phyloP scores from a whole-genome alignment of 2,888 invertebrate species.

The Ophraella communa region DNA sequence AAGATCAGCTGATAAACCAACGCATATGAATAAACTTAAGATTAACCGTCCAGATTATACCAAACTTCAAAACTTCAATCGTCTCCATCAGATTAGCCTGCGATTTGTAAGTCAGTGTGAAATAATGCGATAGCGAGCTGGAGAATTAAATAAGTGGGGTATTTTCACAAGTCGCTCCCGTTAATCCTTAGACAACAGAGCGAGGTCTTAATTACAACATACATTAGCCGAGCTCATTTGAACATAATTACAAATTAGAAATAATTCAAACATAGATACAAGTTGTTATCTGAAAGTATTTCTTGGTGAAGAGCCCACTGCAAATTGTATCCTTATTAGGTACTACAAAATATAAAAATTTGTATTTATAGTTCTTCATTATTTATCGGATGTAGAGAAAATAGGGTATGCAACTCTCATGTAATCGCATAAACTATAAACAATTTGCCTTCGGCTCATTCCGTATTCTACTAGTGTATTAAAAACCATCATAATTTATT shows the following conservation, averaged over 20 bases:
- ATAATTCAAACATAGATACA: conserved; percentile 11
- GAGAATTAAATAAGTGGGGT: conserved; percentile 6
- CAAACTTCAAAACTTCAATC: conserved; percentile 7
- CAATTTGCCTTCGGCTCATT: too few relatives aligned
- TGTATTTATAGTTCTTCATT: too few relatives aligned
- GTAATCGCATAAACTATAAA: too few relatives aligned
- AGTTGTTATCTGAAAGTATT: conserved; percentile 2
- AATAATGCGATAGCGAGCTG: conserved; percentile 6
- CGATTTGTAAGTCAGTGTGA: conserved; percentile 11
- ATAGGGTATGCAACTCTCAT: too few relatives aligned
- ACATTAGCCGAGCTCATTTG: conserved; percentile 17
- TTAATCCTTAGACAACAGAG: conserved; percentile 16
- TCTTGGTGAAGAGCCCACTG: too few relatives aligned
- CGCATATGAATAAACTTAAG: conserved; percentile 7
- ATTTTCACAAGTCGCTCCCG: not conserved
- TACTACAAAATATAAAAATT: too few relatives aligned
- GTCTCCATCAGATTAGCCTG: conserved; percentile 8
- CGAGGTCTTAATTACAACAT: conserved; percentile 25
- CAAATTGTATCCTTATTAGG: too few relatives aligned
- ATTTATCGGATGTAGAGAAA: too few relatives aligned
- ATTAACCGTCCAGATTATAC: conserved; percentile 3
- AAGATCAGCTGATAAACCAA: not conserved
- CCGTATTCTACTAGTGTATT: too few relatives aligned
- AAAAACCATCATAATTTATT: too few relatives aligned
- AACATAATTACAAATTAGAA: conserved; percentile 1